A percentile compares a stretch with the other conserved stretches of the same genome.
These are phyloP conservation scores for Fragum whitleyi DNA, from an alignment of 2,888 invertebrate species.

Conservation along the genomic window DNA sequence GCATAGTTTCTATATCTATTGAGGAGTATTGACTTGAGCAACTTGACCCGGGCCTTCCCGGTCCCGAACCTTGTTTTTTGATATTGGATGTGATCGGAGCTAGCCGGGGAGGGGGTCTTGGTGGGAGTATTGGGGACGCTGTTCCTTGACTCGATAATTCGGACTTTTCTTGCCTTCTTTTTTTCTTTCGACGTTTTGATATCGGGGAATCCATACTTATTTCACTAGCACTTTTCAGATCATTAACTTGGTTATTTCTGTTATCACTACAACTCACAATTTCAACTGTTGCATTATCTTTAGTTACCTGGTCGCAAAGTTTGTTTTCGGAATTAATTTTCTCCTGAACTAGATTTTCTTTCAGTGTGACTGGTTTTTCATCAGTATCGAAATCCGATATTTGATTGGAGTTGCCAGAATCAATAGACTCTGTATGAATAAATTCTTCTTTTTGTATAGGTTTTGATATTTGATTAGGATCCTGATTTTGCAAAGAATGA, in stretches of 20 bases:
- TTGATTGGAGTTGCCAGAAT: not conserved
- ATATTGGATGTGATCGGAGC: conserved; percentile 48
- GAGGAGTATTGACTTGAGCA: conserved; percentile 56
- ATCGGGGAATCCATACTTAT: conserved; percentile 33
- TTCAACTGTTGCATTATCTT: not conserved
- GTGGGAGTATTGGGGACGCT: conserved; percentile 36
- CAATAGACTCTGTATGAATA: not conserved
- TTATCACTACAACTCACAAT: not conserved
- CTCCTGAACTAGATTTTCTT: too few relatives aligned
- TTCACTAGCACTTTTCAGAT: not conserved
- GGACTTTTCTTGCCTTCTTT: conserved; percentile 32
- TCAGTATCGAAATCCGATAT: not conserved
- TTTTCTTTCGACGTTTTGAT: conserved; percentile 54
- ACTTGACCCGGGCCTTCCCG: conserved; percentile 50
- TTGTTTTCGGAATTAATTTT: not conserved
- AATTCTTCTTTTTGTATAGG: not conserved
- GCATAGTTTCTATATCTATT: conserved; percentile 30
- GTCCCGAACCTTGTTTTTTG: conserved; percentile 12
- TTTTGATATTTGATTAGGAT: not conserved
- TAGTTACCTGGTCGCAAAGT: not conserved
- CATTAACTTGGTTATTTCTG: not conserved
- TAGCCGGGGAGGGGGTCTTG: conserved; percentile 59
- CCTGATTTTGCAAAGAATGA: not conserved
- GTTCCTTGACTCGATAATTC: conserved; percentile 40
- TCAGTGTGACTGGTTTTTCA: not conserved